These are phyloP conservation scores for Eriocheir sinensis DNA, from an alignment of 1,140 invertebrate species.

Conservation along the genomic window DNA sequence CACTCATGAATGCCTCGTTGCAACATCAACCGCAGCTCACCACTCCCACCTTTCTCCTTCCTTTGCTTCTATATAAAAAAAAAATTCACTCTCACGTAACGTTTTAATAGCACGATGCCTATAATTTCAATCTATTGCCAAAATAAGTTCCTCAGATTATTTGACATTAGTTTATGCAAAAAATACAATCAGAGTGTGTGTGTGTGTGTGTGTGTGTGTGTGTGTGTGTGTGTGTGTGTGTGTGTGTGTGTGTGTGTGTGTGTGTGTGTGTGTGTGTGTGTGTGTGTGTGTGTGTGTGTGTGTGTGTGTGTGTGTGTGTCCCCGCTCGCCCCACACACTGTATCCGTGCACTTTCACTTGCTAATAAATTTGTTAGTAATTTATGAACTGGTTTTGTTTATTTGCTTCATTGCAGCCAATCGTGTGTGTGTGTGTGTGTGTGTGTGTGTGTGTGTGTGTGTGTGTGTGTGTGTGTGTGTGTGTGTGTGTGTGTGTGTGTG, in stretches of 20 bases:
- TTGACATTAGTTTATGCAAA: not conserved
- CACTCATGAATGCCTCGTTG: too few relatives aligned
- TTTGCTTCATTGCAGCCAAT: constrained; percentile 3
- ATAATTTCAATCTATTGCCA: not conserved
- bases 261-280: constrained; percentile 57
- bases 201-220: constrained; percentile 16
- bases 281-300: constrained; percentile 52
- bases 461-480: constrained; percentile 47
- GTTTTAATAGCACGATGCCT: too few relatives aligned
- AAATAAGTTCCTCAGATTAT: not conserved
- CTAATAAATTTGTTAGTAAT: constrained; percentile 18
- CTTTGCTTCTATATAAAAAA: too few relatives aligned
- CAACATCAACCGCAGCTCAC: too few relatives aligned
- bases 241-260: constrained; percentile 53
- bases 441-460: constrained; percentile 49
- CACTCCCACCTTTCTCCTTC: too few relatives aligned
- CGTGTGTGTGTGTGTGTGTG: not conserved
- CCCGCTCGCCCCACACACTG: not conserved
- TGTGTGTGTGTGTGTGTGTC: constrained; percentile 49
- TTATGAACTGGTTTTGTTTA: constrained; percentile 25
- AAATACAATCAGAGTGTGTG: not conserved
- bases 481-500: constrained; percentile 52
- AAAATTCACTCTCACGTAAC: too few relatives aligned
- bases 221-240: constrained; percentile 53
- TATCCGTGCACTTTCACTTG: constrained; percentile 23